Base-by-base conservation (phyloP, 2,113 vertebrate genomes). In the Genyomyrus donnyi region DNA sequence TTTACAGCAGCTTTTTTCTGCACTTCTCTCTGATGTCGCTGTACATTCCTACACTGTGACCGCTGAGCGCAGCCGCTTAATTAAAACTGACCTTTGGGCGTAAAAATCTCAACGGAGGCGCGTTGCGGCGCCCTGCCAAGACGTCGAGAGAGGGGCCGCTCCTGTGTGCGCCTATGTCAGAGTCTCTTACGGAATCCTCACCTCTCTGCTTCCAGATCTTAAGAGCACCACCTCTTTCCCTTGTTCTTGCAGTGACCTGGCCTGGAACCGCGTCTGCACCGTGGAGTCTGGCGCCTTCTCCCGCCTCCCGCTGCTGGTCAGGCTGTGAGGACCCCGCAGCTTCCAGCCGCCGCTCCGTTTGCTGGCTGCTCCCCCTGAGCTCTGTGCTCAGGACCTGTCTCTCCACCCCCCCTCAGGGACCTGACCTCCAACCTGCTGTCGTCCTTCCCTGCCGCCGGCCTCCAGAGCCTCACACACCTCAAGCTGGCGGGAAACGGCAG, bases 341-440 rank as follows among this genome's bases (percentile, higher is more conserved):
- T 19, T 17, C 15, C 49, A 0, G 1, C 15, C 8, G 39, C 17
- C 9, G 31, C 42, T 6, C 8, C 8, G 8, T 5, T 88, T 13
- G 56, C 4, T 58, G 10, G 19, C 80, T 48, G 21, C 45, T 17
- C 35, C 24, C 5, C 17, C 7, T 62, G 2, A 58, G 50, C 46
- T 11, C 31, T 5, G 11, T 5, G 3, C 31, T 39, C 21, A n/a
- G 56, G 3, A 19, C 8, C n/a, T 42, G 35, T 42, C 53, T 45
- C 42, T 66, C 50, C 24, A 19, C 93, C 93, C 21, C 91, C 95
- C 95, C 91, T 52, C 94, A 99, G 98, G 87, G 98, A 99, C 94
- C 96, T 99, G 90, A 97, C 98, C 11, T 97, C 96, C 96, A 99
- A 99, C 94, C 95, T 94, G 94, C 96, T 99, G 93, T 97, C 96